phyloP scores from a whole-genome alignment of 2,888 invertebrate genomes.

The Apodemia mormo region DNA sequence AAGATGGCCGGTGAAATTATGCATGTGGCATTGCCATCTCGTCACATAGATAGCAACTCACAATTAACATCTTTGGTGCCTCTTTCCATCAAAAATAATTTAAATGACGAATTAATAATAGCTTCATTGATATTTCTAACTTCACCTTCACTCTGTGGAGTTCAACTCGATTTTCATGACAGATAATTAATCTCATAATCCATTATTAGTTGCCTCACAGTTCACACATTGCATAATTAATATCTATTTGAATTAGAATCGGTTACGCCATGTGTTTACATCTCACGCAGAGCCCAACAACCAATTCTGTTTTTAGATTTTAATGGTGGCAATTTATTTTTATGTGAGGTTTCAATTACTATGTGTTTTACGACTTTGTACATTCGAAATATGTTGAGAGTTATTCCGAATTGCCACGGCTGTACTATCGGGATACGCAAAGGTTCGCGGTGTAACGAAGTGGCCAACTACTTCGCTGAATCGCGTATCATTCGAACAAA shows the following conservation, averaged over 20 bases:
- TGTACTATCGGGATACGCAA: not conserved
- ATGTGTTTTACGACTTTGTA: slow-evolving; percentile 3
- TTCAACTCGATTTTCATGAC: no score
- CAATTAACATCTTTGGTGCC: no score
- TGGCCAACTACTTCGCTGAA: no score
- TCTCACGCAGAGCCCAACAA: slow-evolving; percentile 21
- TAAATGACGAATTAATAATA: no score
- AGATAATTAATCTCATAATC: not conserved
- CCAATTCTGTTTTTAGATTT: slow-evolving; percentile 15
- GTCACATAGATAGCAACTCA: no score
- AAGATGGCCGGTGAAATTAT: no score
- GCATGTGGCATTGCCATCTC: no score
- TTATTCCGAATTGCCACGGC: not conserved
- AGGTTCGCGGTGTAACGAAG: no score
- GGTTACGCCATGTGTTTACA: slow-evolving; percentile 18
- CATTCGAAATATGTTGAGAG: not conserved
- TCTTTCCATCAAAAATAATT: no score
- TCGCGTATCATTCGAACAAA: no score
- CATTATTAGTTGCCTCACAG: slow-evolving; percentile 9
- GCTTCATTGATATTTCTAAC: no score
- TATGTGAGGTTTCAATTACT: slow-evolving; percentile 13
- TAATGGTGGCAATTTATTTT: slow-evolving; percentile 15
- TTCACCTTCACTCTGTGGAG: no score
- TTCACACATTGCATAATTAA: slow-evolving; percentile 17
- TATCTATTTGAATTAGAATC: slow-evolving; percentile 21